Base-by-base conservation (phyloP, 2,797 vertebrate species). In the Vultur gryphus region DNA sequence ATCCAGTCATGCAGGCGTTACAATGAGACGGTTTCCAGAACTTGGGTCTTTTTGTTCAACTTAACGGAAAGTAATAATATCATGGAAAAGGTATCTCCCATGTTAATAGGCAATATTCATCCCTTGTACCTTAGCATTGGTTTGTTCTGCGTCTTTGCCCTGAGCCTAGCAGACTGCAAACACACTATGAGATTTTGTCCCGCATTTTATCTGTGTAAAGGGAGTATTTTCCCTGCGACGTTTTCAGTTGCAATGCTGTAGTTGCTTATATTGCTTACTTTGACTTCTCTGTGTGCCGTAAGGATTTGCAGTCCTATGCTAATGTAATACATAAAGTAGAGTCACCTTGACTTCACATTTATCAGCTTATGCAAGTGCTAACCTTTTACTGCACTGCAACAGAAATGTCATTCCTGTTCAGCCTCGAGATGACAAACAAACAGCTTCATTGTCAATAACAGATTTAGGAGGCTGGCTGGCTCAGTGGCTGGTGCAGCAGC, bases 301-400 rank as follows among this genome's bases (percentile, higher is more conserved):
- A 89, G 84, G 92, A 84, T 96, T 61, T 96, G 82, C 82, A 96
- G 82, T 87, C 92, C 82, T 92, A 44, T 95, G 96, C 87, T 97
- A 84, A 97, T 90, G 92, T 81, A 84, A 89, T 89, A 94, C 92
- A 49, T 58, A 76, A 58, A 96, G 91, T n/a, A 90, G 88, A 97
- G 96, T 98, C 97, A 97, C 97, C 96, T 98, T 98, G 97, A 84
- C 93, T 91, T 96, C 44, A 23, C 89, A 80, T 96, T 96, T 97
- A 69, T 91, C 91, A 95, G 89, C 94, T 97, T 96, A 93, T 97
- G 67, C 97, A 96, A 97, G 96, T 78, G 75, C 85, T 96, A 82
- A 89, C 62, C 90, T 97, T 97, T 95, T 94, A 73, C 95, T 96
- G 96, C 96, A 92, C 89, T 97, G 91, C 95, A 75, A 97, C 84